Evolutionary conservation across 2,888 invertebrate genomes (phyloP).

Genomic region (Pseudanteris insignis): DNA sequence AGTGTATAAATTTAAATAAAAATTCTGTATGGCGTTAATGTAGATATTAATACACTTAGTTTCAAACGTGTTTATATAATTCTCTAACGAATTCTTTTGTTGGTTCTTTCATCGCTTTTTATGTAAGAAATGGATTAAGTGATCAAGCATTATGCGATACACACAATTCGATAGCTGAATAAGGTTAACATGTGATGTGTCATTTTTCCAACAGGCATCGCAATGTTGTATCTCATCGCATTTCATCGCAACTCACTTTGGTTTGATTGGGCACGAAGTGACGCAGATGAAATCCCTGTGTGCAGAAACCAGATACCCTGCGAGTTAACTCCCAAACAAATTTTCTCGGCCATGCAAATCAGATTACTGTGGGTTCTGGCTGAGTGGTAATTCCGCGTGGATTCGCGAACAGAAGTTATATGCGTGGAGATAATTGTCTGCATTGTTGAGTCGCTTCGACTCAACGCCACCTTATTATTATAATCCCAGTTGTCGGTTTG

Average conservation of each 20-base stretch:
- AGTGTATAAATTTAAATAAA: no score
- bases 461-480: slow-evolving; percentile 42
- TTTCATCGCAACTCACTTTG: slow-evolving; percentile 20
- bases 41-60: no score
- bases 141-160: no score
- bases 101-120: no score
- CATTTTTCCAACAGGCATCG: not conserved
- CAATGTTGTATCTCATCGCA: not conserved
- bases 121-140: no score
- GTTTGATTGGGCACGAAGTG: slow-evolving; percentile 41
- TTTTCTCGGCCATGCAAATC: slow-evolving; percentile 49
- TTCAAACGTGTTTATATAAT: no score
- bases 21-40: no score
- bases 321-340: slow-evolving; percentile 51
- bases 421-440: slow-evolving; percentile 46
- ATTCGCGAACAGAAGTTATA: slow-evolving; percentile 46
- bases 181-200: no score
- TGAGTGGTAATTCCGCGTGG: slow-evolving; percentile 45
- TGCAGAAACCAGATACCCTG: slow-evolving; percentile 39
- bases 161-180: no score
- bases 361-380: slow-evolving; percentile 46
- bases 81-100: no score
- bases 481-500: slow-evolving; percentile 34
- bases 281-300: slow-evolving; percentile 42
- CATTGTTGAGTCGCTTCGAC: slow-evolving; percentile 44